Evolutionary conservation across 2,888 invertebrate species (phyloP).

Genomic region (Sphaerophoria taeniata): DNA sequence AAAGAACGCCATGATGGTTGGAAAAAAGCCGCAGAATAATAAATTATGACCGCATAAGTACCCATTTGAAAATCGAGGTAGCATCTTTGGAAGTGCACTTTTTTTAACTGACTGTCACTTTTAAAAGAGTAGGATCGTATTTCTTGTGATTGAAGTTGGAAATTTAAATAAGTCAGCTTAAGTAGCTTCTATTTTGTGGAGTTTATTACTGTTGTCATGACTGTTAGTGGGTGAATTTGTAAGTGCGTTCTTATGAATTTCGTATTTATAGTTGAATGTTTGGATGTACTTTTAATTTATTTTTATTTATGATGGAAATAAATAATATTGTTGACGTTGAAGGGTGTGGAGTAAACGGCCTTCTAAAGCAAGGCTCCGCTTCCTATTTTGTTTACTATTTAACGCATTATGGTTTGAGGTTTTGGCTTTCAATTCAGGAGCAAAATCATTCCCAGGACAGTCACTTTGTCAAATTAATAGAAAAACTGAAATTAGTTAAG

Average conservation of each 20-base stretch:
- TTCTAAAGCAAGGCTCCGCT: no score
- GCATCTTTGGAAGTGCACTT: neutral
- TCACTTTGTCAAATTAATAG: no score
- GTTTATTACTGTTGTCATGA: constrained; percentile 1
- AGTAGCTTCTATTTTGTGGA: neutral
- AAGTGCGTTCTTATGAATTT: neutral
- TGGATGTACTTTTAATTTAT: neutral
- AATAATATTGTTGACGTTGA: neutral
- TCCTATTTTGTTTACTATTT: no score
- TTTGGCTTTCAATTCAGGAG: no score
- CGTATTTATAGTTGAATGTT: neutral
- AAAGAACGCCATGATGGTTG: neutral
- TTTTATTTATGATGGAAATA: constrained; percentile 16
- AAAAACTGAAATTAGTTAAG: no score
- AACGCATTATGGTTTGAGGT: no score
- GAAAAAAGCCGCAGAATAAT: neutral
- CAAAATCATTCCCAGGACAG: no score
- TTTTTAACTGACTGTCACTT: neutral
- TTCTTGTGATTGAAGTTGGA: neutral
- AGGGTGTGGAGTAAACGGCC: neutral
- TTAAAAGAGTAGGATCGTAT: neutral
- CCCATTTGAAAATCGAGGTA: neutral
- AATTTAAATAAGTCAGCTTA: constrained; percentile 8
- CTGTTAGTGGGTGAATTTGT: neutral
- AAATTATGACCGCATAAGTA: neutral